A percentile compares a stretch with the other conserved stretches of the same genome.
These are phyloP conservation scores for Callionymus lyra DNA, from an alignment of 2,113 vertebrate genomes.

Conservation along the genomic window DNA sequence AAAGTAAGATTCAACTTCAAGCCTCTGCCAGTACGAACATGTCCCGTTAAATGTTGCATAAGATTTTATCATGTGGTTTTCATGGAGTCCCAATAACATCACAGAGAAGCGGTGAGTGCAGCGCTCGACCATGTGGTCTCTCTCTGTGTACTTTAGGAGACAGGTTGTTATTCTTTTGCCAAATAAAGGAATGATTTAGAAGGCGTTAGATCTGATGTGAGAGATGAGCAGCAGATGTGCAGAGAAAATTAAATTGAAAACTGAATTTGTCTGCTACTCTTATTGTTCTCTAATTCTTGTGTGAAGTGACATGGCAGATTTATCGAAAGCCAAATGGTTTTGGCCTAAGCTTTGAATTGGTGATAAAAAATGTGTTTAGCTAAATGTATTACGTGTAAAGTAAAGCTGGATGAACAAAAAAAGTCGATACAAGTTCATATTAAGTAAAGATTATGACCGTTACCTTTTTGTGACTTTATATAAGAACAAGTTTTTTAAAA, in stretches of 20 bases:
- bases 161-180: constrained; percentile 40
- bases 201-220: background rate
- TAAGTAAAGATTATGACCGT: no score
- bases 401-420: constrained; percentile 1
- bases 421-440: no score
- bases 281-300: constrained; percentile 9
- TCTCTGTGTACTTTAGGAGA: constrained; percentile 29
- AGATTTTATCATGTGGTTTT: no score
- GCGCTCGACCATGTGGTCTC: constrained; percentile 15
- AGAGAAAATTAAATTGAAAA: background rate
- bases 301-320: constrained; percentile 9
- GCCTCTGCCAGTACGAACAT: no score
- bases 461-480: no score
- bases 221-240: constrained; percentile 49
- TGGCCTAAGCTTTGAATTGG: background rate
- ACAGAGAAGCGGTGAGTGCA: background rate
- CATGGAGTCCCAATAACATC: no score
- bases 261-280: constrained; percentile 1
- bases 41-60: no score
- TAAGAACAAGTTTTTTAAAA: no score
- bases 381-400: constrained; percentile 18
- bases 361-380: constrained; percentile 5
- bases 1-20: no score
- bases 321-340: constrained; percentile 7
- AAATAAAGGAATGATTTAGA: constrained; percentile 34